A percentile compares a stretch with the other conserved stretches of the same genome.
Conservation (phyloP, 2,888 invertebrate genomes). For the Diaprepes abbreviatus region DNA sequence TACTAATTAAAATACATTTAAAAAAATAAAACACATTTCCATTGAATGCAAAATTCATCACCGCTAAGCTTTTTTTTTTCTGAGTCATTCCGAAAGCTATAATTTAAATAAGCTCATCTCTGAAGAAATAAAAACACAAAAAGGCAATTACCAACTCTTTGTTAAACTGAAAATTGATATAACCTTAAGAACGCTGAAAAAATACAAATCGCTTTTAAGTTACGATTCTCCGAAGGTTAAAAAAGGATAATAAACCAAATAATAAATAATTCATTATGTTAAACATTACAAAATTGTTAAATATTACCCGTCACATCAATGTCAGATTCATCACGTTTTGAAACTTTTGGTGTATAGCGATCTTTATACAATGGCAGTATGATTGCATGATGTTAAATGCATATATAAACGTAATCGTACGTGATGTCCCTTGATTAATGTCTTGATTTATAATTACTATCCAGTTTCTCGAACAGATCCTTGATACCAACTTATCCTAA, state of each 20-base stretch:
- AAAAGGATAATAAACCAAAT: slow-evolving; percentile 7
- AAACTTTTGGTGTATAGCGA: background rate
- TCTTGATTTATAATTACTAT: no score
- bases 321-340: slow-evolving; percentile 18
- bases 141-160: background rate
- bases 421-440: no score
- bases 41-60: slow-evolving; percentile 1
- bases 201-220: slow-evolving; percentile 6
- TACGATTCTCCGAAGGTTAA: slow-evolving; percentile 7
- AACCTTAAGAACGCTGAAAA: slow-evolving; percentile 10
- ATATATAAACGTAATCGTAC: no score
- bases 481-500: no score
- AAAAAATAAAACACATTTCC: background rate
- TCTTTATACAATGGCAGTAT: background rate
- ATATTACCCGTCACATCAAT: slow-evolving; percentile 11
- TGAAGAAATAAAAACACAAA: background rate
- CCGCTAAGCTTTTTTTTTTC: background rate
- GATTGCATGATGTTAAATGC: background rate
- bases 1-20: background rate
- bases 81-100: background rate
- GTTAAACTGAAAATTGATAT: slow-evolving; percentile 16
- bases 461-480: no score
- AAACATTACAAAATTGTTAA: slow-evolving; percentile 12
- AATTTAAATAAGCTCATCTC: slow-evolving; percentile 1
- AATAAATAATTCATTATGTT: slow-evolving; percentile 14